Percentiles rank a stretch among this genome's conserved stretches.
These are phyloP conservation scores for Lacerta viridis DNA, from an alignment of 2,797 vertebrate genomes.

Conservation along the genomic window DNA sequence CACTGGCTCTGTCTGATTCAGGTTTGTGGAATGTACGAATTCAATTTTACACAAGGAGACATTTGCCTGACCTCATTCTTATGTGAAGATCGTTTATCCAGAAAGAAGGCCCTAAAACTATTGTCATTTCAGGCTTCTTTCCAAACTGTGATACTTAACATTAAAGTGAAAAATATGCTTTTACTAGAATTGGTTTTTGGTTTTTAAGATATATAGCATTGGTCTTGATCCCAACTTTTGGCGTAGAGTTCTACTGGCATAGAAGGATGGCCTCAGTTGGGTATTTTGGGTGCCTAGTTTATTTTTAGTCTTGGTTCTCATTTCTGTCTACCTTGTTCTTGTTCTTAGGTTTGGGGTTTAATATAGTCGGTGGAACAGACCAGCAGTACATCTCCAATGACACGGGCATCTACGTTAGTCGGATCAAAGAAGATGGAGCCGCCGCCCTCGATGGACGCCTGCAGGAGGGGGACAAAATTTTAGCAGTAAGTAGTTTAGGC, in stretches of 20 bases:
- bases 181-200: neutral
- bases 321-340: conserved; percentile 61
- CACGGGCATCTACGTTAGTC: conserved; percentile 92
- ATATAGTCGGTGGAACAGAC: conserved; percentile 96
- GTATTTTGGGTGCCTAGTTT: neutral
- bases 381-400: conserved; percentile 91
- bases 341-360: conserved; percentile 93
- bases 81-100: no score
- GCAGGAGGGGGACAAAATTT: conserved; percentile 94
- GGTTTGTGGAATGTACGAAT: no score
- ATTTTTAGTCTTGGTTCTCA: neutral
- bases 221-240: no score
- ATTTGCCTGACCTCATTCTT: no score
- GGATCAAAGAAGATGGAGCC: conserved; percentile 94
- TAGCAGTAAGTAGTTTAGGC: conserved; percentile 84
- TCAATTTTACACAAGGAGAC: no score
- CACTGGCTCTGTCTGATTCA: neutral
- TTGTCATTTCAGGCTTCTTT: no score
- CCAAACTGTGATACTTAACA: no score
- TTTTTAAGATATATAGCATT: neutral
- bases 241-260: neutral
- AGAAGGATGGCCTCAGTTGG: neutral
- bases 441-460: conserved; percentile 92
- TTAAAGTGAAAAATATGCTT: no score
- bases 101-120: no score